Conservation (phyloP, 64 coral and sea anemone species). For the Anthopleura sola region DNA sequence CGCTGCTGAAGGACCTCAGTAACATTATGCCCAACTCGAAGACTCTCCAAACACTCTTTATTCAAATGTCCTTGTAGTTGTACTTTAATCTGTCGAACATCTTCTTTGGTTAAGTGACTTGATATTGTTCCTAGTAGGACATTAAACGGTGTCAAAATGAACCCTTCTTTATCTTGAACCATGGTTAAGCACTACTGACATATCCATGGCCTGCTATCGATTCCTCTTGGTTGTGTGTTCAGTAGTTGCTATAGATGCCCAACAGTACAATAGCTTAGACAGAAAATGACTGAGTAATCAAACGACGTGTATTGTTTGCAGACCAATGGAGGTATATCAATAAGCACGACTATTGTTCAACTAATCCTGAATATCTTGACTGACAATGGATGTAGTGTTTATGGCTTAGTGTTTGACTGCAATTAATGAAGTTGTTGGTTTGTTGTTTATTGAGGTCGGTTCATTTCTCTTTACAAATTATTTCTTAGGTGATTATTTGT, state of each 20-base stretch:
- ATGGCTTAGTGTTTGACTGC: constrained; percentile 13
- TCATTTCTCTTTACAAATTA: background rate
- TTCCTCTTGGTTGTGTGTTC: background rate
- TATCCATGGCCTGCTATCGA: background rate
- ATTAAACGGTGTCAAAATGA: constrained; percentile 30
- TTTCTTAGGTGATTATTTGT: background rate
- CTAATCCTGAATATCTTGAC: background rate
- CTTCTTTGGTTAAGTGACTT: constrained; percentile 39
- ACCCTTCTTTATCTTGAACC: background rate
- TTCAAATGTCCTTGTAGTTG: constrained; percentile 72
- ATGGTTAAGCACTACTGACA: background rate
- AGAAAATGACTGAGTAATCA: constrained; percentile 14
- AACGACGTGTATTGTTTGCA: background rate
- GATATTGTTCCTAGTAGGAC: constrained; percentile 74
- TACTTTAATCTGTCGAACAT: constrained; percentile 62
- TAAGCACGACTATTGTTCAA: background rate
- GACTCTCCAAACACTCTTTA: constrained; percentile 62
- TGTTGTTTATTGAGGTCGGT: background rate
- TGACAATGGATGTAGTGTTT: background rate
- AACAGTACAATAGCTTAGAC: background rate
- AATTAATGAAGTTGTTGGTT: background rate
- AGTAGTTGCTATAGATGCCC: constrained; percentile 19
- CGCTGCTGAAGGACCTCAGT: constrained; percentile 61
- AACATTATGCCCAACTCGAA: constrained; percentile 55
- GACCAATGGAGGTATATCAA: constrained; percentile 7